phyloP scores from a whole-genome alignment of 2,797 vertebrate genomes.

The Liparis tanakae region DNA sequence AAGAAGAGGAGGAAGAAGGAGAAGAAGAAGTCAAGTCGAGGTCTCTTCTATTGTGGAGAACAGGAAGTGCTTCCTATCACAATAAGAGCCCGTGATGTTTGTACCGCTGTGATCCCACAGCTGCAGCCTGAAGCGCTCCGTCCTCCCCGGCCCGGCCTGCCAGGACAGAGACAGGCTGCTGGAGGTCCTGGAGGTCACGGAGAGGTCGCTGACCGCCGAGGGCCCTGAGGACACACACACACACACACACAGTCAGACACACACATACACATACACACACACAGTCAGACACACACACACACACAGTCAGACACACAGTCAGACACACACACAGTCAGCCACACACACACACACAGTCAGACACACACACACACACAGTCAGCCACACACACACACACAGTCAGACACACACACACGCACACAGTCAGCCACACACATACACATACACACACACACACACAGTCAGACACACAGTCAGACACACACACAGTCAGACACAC shows the following conservation, averaged over 20 bases:
- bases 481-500: constrained; percentile 11
- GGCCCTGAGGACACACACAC: constrained; percentile 79
- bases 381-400: constrained; percentile 6
- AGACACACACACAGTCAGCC: background rate
- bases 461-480: background rate
- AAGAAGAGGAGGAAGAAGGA: background rate
- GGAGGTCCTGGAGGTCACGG: constrained; percentile 68
- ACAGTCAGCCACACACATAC: background rate
- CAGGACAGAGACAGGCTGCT: constrained; percentile 86
- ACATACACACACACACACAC: constrained; percentile 2
- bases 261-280: constrained; percentile 18
- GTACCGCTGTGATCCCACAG: constrained; percentile 69
- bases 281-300: constrained; percentile 3
- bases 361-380: background rate
- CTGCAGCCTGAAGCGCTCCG: constrained; percentile 85
- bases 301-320: constrained; percentile 5
- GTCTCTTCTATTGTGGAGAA: too few species aligned
- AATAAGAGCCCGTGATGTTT: background rate
- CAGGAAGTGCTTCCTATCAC: background rate
- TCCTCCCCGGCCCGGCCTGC: constrained; percentile 86
- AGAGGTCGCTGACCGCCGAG: constrained; percentile 83
- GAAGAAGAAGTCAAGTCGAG: constrained; percentile 4
- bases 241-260: constrained; percentile 13
- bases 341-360: constrained; percentile 16
- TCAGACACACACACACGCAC: background rate